Evolutionary conservation across 2,888 invertebrate species (phyloP).

Genomic region (Lottia gigantea): DNA sequence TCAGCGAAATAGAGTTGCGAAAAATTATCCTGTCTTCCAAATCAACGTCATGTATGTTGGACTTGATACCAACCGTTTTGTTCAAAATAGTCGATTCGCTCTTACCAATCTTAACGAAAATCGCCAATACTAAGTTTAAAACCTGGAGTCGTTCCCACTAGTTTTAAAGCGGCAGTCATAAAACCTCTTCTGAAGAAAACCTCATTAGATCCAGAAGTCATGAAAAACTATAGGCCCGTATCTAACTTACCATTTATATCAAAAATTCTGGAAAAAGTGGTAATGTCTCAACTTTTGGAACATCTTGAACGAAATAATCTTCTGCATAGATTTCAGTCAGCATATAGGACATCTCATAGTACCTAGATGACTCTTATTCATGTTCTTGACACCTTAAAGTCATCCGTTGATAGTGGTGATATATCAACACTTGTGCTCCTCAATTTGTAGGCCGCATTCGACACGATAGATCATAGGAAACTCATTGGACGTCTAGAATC

Average conservation of each 20-base stretch:
- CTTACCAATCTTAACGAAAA: not conserved
- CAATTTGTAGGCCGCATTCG: constrained; percentile 29
- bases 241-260: not conserved
- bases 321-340: constrained; percentile 8
- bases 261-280: not conserved
- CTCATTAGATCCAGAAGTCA: constrained; percentile 10
- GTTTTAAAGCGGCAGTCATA: constrained; percentile 18
- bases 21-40: not conserved
- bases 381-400: not conserved
- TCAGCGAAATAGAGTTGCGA: not conserved
- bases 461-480: constrained; percentile 29
- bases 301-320: not conserved
- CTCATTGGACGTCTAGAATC: constrained; percentile 15
- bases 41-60: not conserved
- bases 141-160: constrained; percentile 3
- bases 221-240: constrained; percentile 18
- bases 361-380: constrained; percentile 1
- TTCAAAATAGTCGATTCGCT: not conserved
- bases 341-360: constrained; percentile 19
- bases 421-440: constrained; percentile 25
- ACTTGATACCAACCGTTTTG: not conserved
- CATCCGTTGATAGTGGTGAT: constrained; percentile 24
- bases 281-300: not conserved
- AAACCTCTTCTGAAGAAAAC: constrained; percentile 25
- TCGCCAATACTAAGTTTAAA: not conserved